Evolutionary conservation across 2,888 invertebrate genomes (phyloP), one percentile per base, ranked within the genome.

Genomic region (Drosophila monieri): DNA sequence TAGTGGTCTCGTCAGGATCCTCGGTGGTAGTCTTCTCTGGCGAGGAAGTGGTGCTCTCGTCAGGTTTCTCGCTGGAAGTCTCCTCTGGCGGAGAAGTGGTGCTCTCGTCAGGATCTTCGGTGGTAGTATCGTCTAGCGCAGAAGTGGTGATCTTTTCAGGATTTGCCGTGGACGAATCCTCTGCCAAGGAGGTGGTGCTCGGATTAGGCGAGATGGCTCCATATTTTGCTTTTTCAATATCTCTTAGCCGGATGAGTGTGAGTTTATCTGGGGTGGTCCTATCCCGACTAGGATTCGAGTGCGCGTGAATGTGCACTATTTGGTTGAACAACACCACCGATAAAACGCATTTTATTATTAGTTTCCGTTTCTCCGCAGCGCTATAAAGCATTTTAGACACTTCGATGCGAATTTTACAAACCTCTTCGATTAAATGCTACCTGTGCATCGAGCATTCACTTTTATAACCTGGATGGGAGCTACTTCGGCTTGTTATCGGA

Each of bases 401-500:
- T 25, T 64, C 46, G 25, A 39, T 53, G n/a, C 30, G 62, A 62
- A 9, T 41, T 32, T 39, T 39, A 53, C 27, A 41, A 23, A 54
- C 25, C 18, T 32, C 46, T 47, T 46, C 32, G 44, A n/a, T 18
- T 12, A 64, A 64, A 39, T 64, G 64, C 47, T 46, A 35, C 54
- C 54, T 15, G 32, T 6, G 25, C 32, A 23, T n/a, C 14, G 49
- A 41, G 68, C 68, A 54, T 25, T 54, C 43, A 46, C 49, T 53
- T 54, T 68, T 68, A 68, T 68, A 68, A 53, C 15, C 14, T 15
- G 14, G 30, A n/a, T 12, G 10, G 18, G 23, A 56, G 58, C 67
- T 43, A 37, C 27, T 30, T 55, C 46, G n/a, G 15, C 53, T n/a
- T 67, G 43, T 68, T 68, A 68, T 68, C 68, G 15, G 41, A 48